These are phyloP conservation scores for Cheilosia variabilis DNA, from an alignment of 2,888 invertebrate genomes.

Conservation along the genomic window DNA sequence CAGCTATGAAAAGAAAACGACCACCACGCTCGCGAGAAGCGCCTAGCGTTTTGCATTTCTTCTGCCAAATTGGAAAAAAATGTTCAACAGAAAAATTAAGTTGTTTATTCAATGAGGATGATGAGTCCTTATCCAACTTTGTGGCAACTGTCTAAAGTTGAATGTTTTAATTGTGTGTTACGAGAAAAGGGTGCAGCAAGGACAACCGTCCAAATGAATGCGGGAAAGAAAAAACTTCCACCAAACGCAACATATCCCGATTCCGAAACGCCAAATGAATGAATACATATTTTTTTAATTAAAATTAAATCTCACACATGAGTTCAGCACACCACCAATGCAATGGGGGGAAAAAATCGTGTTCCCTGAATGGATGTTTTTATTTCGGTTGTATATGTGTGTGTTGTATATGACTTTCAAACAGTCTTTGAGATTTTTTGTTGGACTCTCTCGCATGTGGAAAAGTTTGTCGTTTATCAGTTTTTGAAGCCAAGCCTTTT, in stretches of 20 bases:
- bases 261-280: constrained; percentile 43
- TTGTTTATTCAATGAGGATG: constrained; percentile 76
- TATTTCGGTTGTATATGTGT: constrained; percentile 11
- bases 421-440: constrained; percentile 43
- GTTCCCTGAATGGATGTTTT: constrained; percentile 60
- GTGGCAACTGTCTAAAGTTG: constrained; percentile 75
- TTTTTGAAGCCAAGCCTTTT: constrained; percentile 21
- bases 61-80: constrained; percentile 70
- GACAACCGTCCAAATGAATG: constrained; percentile 54
- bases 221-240: constrained; percentile 40
- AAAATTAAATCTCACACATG: constrained; percentile 75
- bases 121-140: constrained; percentile 76
- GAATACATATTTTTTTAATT: constrained; percentile 73
- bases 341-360: constrained; percentile 47
- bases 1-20: constrained; percentile 34
- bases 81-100: constrained; percentile 75
- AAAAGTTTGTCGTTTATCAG: constrained; percentile 42
- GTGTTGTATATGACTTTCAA: constrained; percentile 19
- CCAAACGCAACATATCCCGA: constrained; percentile 22
- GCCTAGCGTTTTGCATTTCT: constrained; percentile 62
- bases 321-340: constrained; percentile 55
- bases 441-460: neutral
- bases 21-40: constrained; percentile 34
- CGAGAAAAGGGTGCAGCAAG: constrained; percentile 61
- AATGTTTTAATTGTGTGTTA: constrained; percentile 71